phyloP scores from a whole-genome alignment of 2,113 vertebrate genomes.

The Nicator chloris region DNA sequence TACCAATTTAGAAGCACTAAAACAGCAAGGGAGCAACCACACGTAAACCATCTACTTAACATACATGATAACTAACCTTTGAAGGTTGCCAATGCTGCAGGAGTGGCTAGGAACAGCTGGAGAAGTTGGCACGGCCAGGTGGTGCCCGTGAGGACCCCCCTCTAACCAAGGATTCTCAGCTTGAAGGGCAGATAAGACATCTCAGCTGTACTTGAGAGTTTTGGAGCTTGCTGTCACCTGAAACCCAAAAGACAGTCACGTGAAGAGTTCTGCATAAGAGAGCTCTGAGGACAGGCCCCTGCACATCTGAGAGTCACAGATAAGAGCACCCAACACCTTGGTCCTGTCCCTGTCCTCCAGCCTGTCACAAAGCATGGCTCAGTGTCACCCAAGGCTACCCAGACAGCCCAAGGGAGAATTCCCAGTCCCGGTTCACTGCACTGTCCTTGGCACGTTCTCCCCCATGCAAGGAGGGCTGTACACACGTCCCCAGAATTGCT shows the following conservation, averaged over 20 bases:
- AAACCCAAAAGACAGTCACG: conserved; percentile 35
- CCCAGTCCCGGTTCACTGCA: not conserved
- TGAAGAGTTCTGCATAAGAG: not conserved
- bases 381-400: not conserved
- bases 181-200: conserved; percentile 8
- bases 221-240: conserved; percentile 21
- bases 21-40: not conserved
- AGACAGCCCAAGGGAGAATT: not conserved
- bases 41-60: not conserved
- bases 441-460: not conserved
- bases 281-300: not conserved
- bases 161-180: not conserved
- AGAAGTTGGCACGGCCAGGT: not conserved
- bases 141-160: not conserved
- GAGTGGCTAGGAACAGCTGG: not conserved
- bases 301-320: not conserved
- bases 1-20: not conserved
- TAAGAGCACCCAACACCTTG: not conserved
- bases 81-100: conserved; percentile 6
- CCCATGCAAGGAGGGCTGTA: not conserved
- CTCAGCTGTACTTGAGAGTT: not conserved
- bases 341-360: not conserved
- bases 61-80: conserved; percentile 30
- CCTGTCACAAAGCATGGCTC: not conserved
- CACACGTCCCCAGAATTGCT: not conserved